Evolutionary conservation across 1,140 invertebrate species (phyloP).

Genomic region (Macrotrachela quadricornifera): DNA sequence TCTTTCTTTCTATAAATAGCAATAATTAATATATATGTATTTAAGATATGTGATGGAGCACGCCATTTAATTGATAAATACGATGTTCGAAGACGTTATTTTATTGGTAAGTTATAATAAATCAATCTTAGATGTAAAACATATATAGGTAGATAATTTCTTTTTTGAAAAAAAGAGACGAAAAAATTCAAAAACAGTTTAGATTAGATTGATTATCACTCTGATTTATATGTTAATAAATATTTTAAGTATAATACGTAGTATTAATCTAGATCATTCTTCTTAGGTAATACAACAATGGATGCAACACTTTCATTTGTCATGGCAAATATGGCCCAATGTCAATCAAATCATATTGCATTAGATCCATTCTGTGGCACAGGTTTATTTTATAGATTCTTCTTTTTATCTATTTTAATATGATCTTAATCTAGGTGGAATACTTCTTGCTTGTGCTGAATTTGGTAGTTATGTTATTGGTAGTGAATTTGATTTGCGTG

Average conservation of each 20-base stretch:
- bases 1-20: not conserved
- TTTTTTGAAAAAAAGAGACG: no score
- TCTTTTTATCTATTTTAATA: no score
- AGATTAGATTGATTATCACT: no score
- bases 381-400: not conserved
- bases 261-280: no score
- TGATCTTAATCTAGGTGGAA: conserved; percentile 35
- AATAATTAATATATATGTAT: not conserved
- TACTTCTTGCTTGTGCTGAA: conserved; percentile 67
- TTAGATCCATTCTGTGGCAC: conserved; percentile 90
- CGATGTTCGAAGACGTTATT: conserved; percentile 65
- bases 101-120: conserved; percentile 53
- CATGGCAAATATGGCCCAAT: conserved; percentile 73
- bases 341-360: conserved; percentile 48
- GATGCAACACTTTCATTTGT: conserved; percentile 68
- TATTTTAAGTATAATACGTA: no score
- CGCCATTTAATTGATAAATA: conserved; percentile 51
- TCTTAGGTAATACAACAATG: conserved; percentile 61
- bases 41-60: conserved; percentile 50
- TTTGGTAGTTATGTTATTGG: conserved; percentile 72
- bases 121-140: no score
- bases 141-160: no score
- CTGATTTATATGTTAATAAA: no score
- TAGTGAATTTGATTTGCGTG: conserved; percentile 73
- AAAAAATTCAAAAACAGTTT: no score